These are phyloP conservation scores for Seladonia tumulorum DNA, from an alignment of 2,888 invertebrate genomes.

Conservation along the genomic window DNA sequence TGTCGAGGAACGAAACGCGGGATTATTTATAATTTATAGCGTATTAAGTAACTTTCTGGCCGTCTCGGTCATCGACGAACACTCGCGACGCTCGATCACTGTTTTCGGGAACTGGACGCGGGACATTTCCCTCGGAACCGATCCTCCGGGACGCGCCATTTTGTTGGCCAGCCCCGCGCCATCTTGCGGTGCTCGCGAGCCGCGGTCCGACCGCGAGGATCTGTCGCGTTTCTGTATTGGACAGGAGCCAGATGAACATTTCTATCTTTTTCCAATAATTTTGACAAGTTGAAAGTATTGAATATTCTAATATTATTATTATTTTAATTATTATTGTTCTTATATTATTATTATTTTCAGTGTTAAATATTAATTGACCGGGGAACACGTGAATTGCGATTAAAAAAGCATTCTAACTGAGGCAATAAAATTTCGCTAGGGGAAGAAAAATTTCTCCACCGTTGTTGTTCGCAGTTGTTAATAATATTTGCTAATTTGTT, in stretches of 20 bases:
- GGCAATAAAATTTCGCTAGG: too few species aligned
- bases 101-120: slow-evolving; percentile 65
- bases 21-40: slow-evolving; percentile 46
- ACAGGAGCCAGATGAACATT: too few species aligned
- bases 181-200: not conserved
- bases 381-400: too few species aligned
- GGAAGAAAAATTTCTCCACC: too few species aligned
- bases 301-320: too few species aligned
- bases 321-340: too few species aligned
- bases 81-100: slow-evolving; percentile 65
- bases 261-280: too few species aligned
- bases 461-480: too few species aligned
- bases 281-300: too few species aligned
- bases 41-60: slow-evolving; percentile 80
- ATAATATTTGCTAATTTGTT: not conserved
- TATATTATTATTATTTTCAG: too few species aligned
- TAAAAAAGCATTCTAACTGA: too few species aligned
- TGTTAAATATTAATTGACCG: too few species aligned
- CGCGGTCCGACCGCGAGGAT: slow-evolving; percentile 38
- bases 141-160: not conserved
- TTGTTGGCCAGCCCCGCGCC: not conserved
- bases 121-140: slow-evolving; percentile 17
- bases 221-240: not conserved
- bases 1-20: slow-evolving; percentile 43
- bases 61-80: slow-evolving; percentile 66